These are phyloP conservation scores for Andrena fulva DNA, from an alignment of 2,888 invertebrate genomes.

Conservation along the genomic window DNA sequence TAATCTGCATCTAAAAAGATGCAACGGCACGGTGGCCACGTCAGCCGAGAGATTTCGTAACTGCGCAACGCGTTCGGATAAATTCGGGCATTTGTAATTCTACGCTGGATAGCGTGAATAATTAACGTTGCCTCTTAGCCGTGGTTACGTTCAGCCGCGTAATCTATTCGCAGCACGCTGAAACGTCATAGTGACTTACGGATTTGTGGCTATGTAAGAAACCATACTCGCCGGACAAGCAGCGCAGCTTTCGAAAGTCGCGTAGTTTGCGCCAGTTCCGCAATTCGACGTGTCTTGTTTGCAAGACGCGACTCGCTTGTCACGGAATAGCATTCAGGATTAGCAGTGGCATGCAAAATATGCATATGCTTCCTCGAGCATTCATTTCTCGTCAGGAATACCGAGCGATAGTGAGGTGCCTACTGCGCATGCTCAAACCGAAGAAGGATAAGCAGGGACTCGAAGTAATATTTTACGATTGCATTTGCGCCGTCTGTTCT, in stretches of 20 bases:
- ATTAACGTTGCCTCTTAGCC: constrained; percentile 32
- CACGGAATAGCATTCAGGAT: no score
- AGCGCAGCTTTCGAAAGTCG: constrained; percentile 2
- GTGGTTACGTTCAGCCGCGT: constrained; percentile 21
- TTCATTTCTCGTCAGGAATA: no score
- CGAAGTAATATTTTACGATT: no score
- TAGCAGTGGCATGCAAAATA: no score
- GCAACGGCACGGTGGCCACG: not conserved
- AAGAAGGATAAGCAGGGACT: no score
- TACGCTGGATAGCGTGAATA: constrained; percentile 1
- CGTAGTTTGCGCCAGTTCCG: not conserved
- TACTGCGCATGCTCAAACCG: no score
- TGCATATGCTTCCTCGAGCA: no score
- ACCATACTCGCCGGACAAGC: not conserved
- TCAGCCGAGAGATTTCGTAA: not conserved
- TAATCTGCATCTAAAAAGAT: constrained; percentile 46
- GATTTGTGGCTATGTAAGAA: constrained; percentile 6
- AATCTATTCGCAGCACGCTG: constrained; percentile 16
- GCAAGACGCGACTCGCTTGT: not conserved
- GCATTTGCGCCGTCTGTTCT: no score
- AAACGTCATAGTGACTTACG: constrained; percentile 27
- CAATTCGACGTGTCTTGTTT: not conserved
- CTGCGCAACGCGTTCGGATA: not conserved
- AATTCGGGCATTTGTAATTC: constrained; percentile 17
- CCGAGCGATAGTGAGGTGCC: no score